These are phyloP conservation scores for Cephus cinctus DNA, from an alignment of 1,140 invertebrate species.

Conservation along the genomic window DNA sequence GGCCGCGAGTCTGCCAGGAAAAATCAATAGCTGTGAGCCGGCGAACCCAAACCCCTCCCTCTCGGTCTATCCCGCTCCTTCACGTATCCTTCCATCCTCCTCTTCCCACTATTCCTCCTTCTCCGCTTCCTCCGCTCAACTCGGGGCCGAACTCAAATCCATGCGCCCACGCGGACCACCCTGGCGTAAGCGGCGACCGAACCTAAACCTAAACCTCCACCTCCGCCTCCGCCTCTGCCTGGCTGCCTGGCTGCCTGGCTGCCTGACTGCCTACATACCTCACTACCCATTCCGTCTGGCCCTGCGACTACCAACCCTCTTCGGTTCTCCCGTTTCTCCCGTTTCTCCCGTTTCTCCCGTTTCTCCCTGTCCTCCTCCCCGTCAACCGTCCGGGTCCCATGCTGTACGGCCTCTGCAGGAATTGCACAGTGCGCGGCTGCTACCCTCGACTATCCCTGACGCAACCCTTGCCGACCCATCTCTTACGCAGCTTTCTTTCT, in stretches of 20 bases:
- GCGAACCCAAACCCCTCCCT: conserved; percentile 45
- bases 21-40: conserved; percentile 56
- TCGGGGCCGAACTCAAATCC: conserved; percentile 34
- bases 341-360: no score
- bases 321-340: no score
- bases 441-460: no score
- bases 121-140: conserved; percentile 7
- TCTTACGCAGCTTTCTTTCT: no score
- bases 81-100: background rate
- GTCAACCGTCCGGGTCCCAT: no score
- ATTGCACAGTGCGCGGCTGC: no score
- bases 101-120: background rate
- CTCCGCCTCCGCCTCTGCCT: conserved; percentile 12
- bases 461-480: no score
- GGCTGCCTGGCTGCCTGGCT: conserved; percentile 13
- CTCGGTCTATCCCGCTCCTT: conserved; percentile 13
- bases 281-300: background rate
- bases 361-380: no score
- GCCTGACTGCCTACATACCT: background rate
- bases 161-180: conserved; percentile 27
- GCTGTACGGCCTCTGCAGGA: no score
- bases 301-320: no score
- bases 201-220: conserved; percentile 27
- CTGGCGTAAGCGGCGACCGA: conserved; percentile 28
- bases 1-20: conserved; percentile 51